phyloP scores from a whole-genome alignment of 2,888 invertebrate genomes.

The Caenorhabditis sp. region DNA sequence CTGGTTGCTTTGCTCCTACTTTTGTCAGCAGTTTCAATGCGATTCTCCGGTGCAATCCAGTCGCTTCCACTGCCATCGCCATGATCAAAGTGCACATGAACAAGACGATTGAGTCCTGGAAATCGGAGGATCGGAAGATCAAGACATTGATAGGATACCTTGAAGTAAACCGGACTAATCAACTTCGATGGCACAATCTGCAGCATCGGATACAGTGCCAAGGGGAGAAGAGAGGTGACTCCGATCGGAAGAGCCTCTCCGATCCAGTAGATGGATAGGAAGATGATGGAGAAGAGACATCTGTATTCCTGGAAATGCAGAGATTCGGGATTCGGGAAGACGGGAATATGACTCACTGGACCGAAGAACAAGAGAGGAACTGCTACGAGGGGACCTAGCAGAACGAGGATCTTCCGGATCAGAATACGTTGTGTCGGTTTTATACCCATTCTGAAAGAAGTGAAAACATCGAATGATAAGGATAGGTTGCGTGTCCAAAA shows the following conservation, averaged over 20 bases:
- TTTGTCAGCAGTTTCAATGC: conserved; percentile 67
- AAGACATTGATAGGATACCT: too few species aligned
- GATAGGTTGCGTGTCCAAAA: too few species aligned
- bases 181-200: conserved; percentile 67
- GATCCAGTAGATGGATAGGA: conserved; percentile 71
- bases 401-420: conserved; percentile 40
- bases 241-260: conserved; percentile 72
- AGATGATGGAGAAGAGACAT: conserved; percentile 68
- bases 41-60: conserved; percentile 67
- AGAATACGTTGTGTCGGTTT: conserved; percentile 37
- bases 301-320: conserved; percentile 63
- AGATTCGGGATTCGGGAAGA: not conserved
- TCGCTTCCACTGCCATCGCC: conserved; percentile 72
- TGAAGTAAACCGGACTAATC: conserved; percentile 60
- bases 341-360: conserved; percentile 24
- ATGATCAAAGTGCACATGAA: conserved; percentile 69
- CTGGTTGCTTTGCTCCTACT: conserved; percentile 64
- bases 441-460: conserved; percentile 23
- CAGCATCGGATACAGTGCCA: conserved; percentile 73
- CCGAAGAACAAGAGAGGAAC: conserved; percentile 62
- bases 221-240: conserved; percentile 71
- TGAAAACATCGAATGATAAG: not conserved
- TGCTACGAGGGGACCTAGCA: conserved; percentile 37
- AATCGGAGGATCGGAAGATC: too few species aligned
- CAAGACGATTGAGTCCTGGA: conserved; percentile 68